Conservation (phyloP, 2,797 vertebrate species). For the Micrastur ruficollis region DNA sequence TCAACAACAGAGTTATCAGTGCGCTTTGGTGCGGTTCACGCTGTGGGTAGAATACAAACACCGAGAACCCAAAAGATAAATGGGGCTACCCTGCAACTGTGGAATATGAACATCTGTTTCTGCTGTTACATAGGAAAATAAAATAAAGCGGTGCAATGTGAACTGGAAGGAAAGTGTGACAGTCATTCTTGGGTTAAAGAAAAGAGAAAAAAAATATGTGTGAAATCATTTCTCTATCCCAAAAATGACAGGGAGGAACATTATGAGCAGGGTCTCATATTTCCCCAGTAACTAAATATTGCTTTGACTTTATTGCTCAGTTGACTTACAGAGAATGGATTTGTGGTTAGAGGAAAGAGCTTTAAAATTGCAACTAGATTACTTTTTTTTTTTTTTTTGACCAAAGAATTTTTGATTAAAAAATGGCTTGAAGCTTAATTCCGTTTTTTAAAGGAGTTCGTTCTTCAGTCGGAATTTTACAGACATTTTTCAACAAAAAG, state of each 20-base stretch:
- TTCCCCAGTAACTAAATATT: conserved; percentile 54
- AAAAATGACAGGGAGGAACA: neutral
- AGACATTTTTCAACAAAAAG: neutral
- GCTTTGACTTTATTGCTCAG: conserved; percentile 50
- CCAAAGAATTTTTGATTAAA: conserved; percentile 4
- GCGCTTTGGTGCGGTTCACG: neutral
- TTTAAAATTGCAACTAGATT: conserved; percentile 33
- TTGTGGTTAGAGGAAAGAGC: conserved; percentile 31
- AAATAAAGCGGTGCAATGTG: neutral
- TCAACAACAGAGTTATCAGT: neutral
- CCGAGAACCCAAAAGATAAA: neutral
- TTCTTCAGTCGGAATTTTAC: neutral
- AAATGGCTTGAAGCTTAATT: neutral
- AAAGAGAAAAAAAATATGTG: neutral
- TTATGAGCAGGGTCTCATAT: conserved; percentile 6
- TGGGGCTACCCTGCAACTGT: neutral
- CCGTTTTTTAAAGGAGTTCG: neutral
- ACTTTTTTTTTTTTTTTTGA: neutral
- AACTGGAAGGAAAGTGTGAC: neutral
- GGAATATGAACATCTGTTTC: neutral
- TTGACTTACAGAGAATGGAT: conserved; percentile 38
- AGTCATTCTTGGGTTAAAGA: neutral
- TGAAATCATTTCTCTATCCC: neutral
- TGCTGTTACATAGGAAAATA: neutral
- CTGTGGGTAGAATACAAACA: neutral